phyloP scores from a whole-genome alignment of 2,797 vertebrate genomes.

The Myripristis murdjan region DNA sequence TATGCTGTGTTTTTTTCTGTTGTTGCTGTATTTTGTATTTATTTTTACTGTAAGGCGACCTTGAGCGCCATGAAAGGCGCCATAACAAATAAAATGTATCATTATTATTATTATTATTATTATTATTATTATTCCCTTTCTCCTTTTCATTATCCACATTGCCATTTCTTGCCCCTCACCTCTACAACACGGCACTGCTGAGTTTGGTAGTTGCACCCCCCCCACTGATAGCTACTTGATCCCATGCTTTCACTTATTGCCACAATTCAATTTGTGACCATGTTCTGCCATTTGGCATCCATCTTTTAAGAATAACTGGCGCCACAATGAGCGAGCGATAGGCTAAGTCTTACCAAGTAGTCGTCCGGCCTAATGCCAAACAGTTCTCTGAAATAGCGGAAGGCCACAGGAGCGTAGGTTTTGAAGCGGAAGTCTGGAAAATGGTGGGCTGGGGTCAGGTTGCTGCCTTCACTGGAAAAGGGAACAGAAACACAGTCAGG shows the following conservation, averaged over 20 bases:
- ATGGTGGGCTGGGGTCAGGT: slow-evolving; percentile 93
- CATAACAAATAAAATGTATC: no score
- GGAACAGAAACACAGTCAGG: slow-evolving; percentile 30
- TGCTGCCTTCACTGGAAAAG: slow-evolving; percentile 89
- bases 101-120: no score
- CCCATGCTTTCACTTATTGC: not conserved
- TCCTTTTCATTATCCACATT: not conserved
- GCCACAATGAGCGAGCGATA: not conserved
- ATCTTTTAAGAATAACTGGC: not conserved
- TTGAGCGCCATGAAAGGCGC: no score
- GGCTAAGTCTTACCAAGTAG: slow-evolving; percentile 86
- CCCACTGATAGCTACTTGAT: not conserved
- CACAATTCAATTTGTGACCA: not conserved
- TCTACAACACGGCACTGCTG: not conserved
- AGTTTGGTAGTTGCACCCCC: not conserved
- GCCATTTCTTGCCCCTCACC: no score
- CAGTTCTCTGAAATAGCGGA: slow-evolving; percentile 93
- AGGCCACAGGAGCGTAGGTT: slow-evolving; percentile 92
- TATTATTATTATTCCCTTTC: not conserved
- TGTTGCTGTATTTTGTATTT: no score
- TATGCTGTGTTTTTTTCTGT: no score
- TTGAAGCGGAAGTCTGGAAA: slow-evolving; percentile 94
- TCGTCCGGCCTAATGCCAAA: slow-evolving; percentile 93
- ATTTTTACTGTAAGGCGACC: no score
- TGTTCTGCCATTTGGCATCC: not conserved